Evolutionary conservation across 2,113 vertebrate species (phyloP).

Genomic region (Fregata magnificens): DNA sequence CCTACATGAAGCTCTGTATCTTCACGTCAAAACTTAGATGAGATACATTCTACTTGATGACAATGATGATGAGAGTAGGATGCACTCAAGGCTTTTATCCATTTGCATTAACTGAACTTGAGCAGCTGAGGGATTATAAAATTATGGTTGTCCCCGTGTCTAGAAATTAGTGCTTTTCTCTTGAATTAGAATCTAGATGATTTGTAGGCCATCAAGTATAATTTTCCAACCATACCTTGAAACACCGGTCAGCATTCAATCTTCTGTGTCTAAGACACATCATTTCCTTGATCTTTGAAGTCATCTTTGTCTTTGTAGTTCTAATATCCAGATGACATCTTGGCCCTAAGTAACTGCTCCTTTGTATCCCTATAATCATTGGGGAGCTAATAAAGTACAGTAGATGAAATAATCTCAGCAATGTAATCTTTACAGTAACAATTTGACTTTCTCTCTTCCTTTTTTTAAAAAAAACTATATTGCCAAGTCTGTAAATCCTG

Average conservation of each 20-base stretch:
- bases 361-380: neutral
- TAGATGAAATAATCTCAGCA: neutral
- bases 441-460: neutral
- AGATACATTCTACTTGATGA: neutral
- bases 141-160: neutral
- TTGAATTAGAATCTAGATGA: neutral
- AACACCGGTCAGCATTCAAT: neutral
- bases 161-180: neutral
- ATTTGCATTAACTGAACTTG: neutral
- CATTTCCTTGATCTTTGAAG: neutral
- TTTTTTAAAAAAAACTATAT: neutral
- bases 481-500: neutral
- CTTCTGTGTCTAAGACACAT: neutral
- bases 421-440: neutral
- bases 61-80: neutral
- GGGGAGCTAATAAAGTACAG: neutral
- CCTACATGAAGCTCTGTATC: neutral
- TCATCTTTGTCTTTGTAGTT: neutral
- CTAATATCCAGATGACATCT: neutral
- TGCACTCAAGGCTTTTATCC: neutral
- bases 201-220: neutral
- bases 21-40: neutral
- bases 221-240: neutral
- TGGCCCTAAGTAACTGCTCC: neutral
- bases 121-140: neutral